Evolutionary conservation across 23 tunicate genomes (phyloP).

Genomic region (Corella eumyota): DNA sequence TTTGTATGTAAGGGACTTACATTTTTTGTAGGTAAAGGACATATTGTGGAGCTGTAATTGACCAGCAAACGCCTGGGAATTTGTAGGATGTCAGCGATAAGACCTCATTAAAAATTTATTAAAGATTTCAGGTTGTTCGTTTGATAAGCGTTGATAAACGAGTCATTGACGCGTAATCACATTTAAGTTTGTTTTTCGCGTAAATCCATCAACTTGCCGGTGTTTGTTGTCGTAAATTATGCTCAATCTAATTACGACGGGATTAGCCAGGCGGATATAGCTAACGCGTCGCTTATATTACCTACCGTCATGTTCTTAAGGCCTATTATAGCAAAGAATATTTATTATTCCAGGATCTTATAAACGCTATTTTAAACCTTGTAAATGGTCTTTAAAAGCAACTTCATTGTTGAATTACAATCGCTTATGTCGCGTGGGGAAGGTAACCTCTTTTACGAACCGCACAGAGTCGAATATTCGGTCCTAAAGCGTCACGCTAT

Average conservation of each 20-base stretch:
- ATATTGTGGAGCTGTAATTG: not conserved
- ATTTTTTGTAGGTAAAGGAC: not conserved
- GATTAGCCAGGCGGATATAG: not conserved
- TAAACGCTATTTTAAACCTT: no score
- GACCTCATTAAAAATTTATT: constrained; percentile 35
- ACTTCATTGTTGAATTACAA: constrained; percentile 5
- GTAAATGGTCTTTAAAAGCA: not conserved
- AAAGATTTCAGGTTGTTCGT: constrained; percentile 10
- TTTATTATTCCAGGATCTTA: no score
- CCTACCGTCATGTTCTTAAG: no score
- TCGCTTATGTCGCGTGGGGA: no score
- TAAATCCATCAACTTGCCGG: not conserved
- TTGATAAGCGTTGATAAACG: constrained; percentile 8
- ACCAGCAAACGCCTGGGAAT: constrained; percentile 30
- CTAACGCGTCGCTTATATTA: no score
- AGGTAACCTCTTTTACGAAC: no score
- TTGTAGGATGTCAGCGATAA: constrained; percentile 18
- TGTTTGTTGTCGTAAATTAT: not conserved
- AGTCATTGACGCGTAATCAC: constrained; percentile 16
- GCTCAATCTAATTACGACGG: not conserved
- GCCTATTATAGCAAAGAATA: no score
- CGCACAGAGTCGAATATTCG: no score
- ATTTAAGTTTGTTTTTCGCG: not conserved
- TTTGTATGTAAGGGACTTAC: no score
- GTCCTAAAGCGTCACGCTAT: no score